Percentiles rank a stretch among this genome's conserved stretches.
Evolutionary conservation across 2,113 vertebrate species (phyloP).

Genomic region (Protobothrops flavoviridis): DNA sequence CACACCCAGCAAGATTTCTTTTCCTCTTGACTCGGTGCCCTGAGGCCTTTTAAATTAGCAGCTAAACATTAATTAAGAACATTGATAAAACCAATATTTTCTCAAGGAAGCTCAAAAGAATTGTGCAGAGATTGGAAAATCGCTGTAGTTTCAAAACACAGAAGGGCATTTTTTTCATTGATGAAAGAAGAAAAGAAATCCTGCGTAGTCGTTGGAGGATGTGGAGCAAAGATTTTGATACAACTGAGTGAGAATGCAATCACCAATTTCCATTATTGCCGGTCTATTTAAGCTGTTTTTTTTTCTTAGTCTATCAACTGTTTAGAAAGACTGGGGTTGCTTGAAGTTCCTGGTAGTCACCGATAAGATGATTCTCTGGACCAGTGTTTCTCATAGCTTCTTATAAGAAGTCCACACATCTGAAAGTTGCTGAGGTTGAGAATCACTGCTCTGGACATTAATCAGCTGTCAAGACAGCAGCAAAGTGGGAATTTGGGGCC

Average conservation of each 20-base stretch:
- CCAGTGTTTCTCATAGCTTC: neutral
- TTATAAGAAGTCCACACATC: neutral
- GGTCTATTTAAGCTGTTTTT: neutral
- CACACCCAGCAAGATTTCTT: neutral
- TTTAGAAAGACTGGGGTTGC: neutral
- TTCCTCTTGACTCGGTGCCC: neutral
- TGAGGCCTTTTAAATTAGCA: neutral
- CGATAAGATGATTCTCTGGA: neutral
- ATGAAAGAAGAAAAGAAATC: neutral
- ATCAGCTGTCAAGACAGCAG: neutral
- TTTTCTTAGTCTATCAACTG: neutral
- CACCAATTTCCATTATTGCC: neutral
- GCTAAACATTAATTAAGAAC: slow-evolving; percentile 30
- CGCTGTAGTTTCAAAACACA: slow-evolving; percentile 15
- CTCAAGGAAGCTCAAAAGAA: slow-evolving; percentile 18
- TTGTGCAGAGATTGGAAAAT: slow-evolving; percentile 38
- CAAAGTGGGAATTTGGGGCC: neutral
- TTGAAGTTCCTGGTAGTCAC: neutral
- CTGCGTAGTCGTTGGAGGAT: neutral
- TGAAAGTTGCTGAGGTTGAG: neutral
- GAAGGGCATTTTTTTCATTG: slow-evolving; percentile 2
- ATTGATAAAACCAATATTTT: slow-evolving; percentile 38
- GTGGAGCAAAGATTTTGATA: slow-evolving; percentile 1
- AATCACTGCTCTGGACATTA: neutral
- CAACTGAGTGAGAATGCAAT: neutral